Evolutionary conservation across 1,140 invertebrate genomes (phyloP).

Genomic region (Conus betulinus): DNA sequence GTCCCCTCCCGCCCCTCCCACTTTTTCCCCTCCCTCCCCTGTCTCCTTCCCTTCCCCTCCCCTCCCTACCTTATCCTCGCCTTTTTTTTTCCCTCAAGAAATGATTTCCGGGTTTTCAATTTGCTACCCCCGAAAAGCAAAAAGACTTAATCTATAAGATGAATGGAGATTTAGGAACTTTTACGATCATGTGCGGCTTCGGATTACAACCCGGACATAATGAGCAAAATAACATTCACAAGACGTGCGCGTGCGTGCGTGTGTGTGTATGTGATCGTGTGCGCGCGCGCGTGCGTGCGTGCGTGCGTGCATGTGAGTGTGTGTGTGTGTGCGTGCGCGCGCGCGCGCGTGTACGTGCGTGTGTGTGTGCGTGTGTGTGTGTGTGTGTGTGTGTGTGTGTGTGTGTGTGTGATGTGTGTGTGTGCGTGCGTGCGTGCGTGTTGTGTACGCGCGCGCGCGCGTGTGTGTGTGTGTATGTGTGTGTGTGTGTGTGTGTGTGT

Average conservation of each 20-base stretch:
- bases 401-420: neutral
- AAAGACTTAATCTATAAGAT: no score
- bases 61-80: no score
- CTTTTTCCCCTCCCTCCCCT: no score
- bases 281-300: neutral
- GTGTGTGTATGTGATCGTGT: neutral
- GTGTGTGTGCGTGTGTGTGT: neutral
- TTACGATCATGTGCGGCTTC: no score
- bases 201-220: no score
- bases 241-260: neutral
- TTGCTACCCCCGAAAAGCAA: no score
- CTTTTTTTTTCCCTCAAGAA: no score
- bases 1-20: no score
- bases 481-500: neutral
- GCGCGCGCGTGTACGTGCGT: neutral
- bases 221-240: no score
- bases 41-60: no score
- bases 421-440: neutral
- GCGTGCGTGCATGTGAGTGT: neutral
- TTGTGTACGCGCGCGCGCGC: neutral
- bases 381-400: neutral
- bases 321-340: neutral
- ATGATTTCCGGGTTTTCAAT: no score
- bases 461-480: neutral
- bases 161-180: no score